Conservation (phyloP, 2,888 invertebrate genomes). For the Unio delphinus region DNA sequence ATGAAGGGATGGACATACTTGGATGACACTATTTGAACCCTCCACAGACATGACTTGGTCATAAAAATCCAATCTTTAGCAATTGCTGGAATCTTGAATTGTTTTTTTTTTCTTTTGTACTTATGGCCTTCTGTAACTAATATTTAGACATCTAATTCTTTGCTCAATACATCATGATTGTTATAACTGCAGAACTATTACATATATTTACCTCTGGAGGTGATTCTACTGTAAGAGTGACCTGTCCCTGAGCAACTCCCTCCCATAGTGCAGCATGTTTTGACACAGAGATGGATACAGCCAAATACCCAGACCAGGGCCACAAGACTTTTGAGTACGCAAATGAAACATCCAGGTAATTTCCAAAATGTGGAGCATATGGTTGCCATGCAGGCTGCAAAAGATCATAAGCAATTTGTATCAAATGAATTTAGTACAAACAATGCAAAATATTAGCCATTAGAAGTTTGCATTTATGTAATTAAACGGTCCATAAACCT, state of each 20-base stretch:
- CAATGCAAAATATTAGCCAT: too few species aligned
- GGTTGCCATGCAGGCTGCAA: conserved; percentile 87
- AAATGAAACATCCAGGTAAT: conserved; percentile 83
- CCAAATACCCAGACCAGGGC: conserved; percentile 98
- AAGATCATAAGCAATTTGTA: too few species aligned
- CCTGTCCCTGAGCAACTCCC: conserved; percentile 82
- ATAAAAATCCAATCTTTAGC: too few species aligned
- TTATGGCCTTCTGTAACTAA: too few species aligned
- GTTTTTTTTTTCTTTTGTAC: too few species aligned
- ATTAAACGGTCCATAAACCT: too few species aligned
- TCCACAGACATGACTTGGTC: too few species aligned
- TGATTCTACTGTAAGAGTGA: conserved; percentile 83
- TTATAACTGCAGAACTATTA: background rate
- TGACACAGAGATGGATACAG: conserved; percentile 82
- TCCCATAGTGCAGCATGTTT: conserved; percentile 80
- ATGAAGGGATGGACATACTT: too few species aligned
- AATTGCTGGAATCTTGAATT: too few species aligned
- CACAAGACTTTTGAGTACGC: conserved; percentile 87
- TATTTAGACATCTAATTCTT: background rate
- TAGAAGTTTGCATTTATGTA: too few species aligned
- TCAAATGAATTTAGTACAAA: too few species aligned
- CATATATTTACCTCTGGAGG: conserved; percentile 74
- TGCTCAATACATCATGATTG: background rate
- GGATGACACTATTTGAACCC: too few species aligned
- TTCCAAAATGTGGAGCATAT: conserved; percentile 85